Evolutionary conservation across 2,113 vertebrate species (phyloP), one percentile per base, ranked within the genome.

Genomic region (Coryphaenoides rupestris): DNA sequence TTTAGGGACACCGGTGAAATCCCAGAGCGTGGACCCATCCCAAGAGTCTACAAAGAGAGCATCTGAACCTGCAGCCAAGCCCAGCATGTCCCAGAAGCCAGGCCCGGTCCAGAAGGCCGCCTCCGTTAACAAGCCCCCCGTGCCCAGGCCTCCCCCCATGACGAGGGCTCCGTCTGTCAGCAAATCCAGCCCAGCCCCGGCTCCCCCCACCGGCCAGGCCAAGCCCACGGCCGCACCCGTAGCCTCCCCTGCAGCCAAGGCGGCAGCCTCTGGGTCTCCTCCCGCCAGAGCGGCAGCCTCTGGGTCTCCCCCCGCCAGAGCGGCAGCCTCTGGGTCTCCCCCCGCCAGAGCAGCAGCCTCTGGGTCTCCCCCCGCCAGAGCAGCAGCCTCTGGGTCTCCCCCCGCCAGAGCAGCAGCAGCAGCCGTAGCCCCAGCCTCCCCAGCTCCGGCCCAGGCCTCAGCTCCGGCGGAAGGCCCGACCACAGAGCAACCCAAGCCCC

Each of bases 1-100:
- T 71, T 88, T 86, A 98, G 96, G 95, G 89, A 94, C 93, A 82
- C 88, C 94, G 89, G 88, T 91, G 88, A 95, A 96, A 92, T 88
- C 92, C 79, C 92, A 93, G 89, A 93, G 90, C 89, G 92, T 93
- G 80, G 95, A 93, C 74, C 83, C 84, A 73, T 85, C 92, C 78
- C 82, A 92, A 84, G 90, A 93, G 78, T 87, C 91, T 53, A 84
- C 87, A 80, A 87, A 80, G 92, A 82, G 91, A 86, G 82, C 89
- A 68, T 90, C 83, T 77, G 90, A 89, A 62, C 73, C 81, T 24
- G 72, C 72, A 59, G 70, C 80, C 74, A 88, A 86, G 73, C 28
- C 86, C 74, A 84, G 87, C 79, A 91, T 93, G 79, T 87, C 85
- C 69, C 92, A 81, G 53, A 88, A 81, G 66, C 87, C 90, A 77